Percentiles rank a stretch among this genome's conserved stretches.
Conservation (phyloP, 2,888 invertebrate genomes). For the Mechanitis mazaeus region DNA sequence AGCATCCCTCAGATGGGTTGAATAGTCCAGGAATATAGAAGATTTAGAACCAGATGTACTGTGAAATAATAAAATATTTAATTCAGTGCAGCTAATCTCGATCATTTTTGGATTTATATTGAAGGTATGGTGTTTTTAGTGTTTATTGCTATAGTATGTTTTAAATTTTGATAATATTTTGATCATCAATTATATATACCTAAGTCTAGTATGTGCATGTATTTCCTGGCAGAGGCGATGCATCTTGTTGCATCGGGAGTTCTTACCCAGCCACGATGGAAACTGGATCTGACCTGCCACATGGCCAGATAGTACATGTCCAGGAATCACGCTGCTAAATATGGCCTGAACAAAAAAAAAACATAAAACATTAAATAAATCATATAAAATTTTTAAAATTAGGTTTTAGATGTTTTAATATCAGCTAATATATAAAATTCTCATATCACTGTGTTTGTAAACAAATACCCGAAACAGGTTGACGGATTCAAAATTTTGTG, state of each 20-base stretch:
- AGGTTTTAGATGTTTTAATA: no score
- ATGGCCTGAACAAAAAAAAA: constrained; percentile 78
- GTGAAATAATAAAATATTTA: constrained; percentile 25
- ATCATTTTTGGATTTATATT: no score
- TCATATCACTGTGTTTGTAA: no score
- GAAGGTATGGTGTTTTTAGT: no score
- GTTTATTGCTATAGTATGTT: no score
- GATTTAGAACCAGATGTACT: constrained; percentile 88
- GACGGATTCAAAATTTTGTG: no score
- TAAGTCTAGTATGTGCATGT: constrained; percentile 88
- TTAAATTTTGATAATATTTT: not conserved
- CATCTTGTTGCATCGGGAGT: constrained; percentile 89
- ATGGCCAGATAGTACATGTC: constrained; percentile 88
- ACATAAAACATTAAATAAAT: no score
- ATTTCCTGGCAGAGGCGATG: constrained; percentile 89
- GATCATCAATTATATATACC: constrained; percentile 61
- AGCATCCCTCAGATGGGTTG: constrained; percentile 84
- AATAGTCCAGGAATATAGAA: constrained; percentile 91
- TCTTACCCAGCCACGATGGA: constrained; percentile 97
- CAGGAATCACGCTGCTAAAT: constrained; percentile 94
- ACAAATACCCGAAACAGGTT: no score
- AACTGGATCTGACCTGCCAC: constrained; percentile 89
- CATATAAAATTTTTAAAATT: no score
- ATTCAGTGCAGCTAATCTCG: no score
- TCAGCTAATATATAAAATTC: no score